Conservation (phyloP, 2,113 vertebrate species). For the Ondatra zibethicus region DNA sequence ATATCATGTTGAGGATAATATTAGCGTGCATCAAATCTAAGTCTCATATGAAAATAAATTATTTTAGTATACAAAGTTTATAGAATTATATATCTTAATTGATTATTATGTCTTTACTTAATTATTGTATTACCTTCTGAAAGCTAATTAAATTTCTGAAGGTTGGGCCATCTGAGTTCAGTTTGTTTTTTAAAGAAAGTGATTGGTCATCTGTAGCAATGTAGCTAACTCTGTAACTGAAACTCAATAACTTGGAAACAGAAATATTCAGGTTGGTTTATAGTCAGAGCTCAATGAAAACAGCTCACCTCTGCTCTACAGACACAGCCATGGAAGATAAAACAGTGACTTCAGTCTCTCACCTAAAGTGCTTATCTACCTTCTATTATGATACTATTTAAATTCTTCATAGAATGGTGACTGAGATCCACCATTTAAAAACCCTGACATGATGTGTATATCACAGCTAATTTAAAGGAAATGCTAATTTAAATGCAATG, state of each 20-base stretch:
- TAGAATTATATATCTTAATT: background rate
- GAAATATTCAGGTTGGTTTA: background rate
- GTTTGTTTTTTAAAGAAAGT: background rate
- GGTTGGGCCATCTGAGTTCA: background rate
- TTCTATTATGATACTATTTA: background rate
- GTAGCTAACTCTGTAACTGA: background rate
- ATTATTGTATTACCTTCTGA: background rate
- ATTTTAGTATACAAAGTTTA: background rate
- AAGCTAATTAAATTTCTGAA: constrained; percentile 1
- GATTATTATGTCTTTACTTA: background rate
- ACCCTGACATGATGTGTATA: background rate
- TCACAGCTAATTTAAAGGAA: background rate
- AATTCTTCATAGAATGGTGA: background rate
- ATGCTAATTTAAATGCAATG: background rate
- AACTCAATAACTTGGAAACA: background rate
- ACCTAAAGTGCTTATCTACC: background rate
- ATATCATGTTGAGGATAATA: no score
- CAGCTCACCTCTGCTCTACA: background rate
- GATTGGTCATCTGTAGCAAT: background rate
- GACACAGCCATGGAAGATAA: background rate
- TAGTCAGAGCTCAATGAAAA: background rate
- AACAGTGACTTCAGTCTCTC: background rate
- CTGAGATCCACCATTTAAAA: background rate
- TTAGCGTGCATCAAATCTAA: background rate
- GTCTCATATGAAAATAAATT: background rate